Conservation (phyloP, 2,797 vertebrate species). For the Urosaurus nigricauda region DNA sequence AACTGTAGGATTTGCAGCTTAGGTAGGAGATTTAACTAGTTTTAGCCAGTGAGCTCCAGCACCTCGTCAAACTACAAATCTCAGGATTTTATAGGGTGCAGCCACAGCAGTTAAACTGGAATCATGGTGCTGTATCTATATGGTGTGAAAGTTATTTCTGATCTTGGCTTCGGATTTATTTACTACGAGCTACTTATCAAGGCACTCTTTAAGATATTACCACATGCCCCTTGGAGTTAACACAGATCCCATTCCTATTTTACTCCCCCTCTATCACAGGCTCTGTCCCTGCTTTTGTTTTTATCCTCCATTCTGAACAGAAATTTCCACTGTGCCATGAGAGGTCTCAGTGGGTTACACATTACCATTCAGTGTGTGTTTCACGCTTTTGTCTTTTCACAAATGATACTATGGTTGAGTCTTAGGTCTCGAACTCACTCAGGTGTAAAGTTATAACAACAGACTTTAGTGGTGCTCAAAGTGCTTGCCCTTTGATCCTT, state of each 20-base stretch:
- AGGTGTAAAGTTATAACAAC: slow-evolving; percentile 24
- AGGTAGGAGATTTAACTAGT: too few relatives aligned
- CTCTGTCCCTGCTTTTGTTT: neutral
- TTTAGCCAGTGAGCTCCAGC: too few relatives aligned
- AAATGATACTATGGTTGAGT: neutral
- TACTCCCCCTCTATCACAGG: too few relatives aligned
- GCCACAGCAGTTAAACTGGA: too few relatives aligned
- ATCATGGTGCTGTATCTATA: too few relatives aligned
- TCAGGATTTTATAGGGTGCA: too few relatives aligned
- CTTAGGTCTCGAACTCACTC: slow-evolving; percentile 7
- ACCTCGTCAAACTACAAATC: too few relatives aligned
- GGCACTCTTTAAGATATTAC: neutral
- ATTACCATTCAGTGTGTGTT: neutral
- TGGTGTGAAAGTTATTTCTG: neutral
- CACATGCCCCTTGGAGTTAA: neutral
- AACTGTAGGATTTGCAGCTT: too few relatives aligned
- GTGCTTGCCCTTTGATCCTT: slow-evolving; percentile 24
- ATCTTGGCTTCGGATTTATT: slow-evolving; percentile 1
- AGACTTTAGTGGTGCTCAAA: slow-evolving; percentile 2
- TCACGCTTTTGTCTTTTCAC: slow-evolving; percentile 34
- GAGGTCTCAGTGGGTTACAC: neutral
- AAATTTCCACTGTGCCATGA: slow-evolving; percentile 21
- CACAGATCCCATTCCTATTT: neutral
- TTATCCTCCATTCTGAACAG: neutral
- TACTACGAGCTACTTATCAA: neutral